These are phyloP conservation scores for Amphiprion percula DNA, from an alignment of 2,113 vertebrate species.

Conservation along the genomic window DNA sequence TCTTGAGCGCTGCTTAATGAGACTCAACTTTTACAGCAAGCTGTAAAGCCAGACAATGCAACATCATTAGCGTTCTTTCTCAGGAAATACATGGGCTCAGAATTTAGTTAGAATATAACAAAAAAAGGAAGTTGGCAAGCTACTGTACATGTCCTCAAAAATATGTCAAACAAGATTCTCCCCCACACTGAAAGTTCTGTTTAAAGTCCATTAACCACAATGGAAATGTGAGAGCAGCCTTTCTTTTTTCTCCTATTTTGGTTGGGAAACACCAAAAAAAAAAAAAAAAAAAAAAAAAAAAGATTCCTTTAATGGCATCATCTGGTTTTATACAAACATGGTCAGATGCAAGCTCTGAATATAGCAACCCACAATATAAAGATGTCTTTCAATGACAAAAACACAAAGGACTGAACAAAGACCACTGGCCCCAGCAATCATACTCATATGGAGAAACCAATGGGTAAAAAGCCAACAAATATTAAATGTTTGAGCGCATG, in stretches of 20 bases:
- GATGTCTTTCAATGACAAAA: background rate
- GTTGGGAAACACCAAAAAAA: background rate
- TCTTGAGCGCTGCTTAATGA: constrained; percentile 55
- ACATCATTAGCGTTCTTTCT: constrained; percentile 40
- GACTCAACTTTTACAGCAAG: constrained; percentile 33
- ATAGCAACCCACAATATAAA: background rate
- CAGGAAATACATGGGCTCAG: constrained; percentile 3
- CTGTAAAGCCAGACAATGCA: constrained; percentile 51
- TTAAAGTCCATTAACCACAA: background rate
- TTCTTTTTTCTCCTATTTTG: too few relatives aligned
- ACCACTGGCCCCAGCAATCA: background rate
- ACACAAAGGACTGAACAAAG: background rate
- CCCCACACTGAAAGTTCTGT: background rate
- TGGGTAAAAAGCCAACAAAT: too few relatives aligned
- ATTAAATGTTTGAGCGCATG: too few relatives aligned
- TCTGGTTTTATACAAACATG: constrained; percentile 29
- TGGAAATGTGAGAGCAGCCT: background rate
- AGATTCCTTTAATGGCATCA: background rate
- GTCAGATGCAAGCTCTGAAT: background rate
- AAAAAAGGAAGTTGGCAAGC: constrained; percentile 10
- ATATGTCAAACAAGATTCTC: background rate
- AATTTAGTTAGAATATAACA: background rate
- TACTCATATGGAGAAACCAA: too few relatives aligned
- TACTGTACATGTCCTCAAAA: background rate
- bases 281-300: background rate